Evolutionary conservation across 2,797 vertebrate species (phyloP).

Genomic region (Coccyzus lansbergi): DNA sequence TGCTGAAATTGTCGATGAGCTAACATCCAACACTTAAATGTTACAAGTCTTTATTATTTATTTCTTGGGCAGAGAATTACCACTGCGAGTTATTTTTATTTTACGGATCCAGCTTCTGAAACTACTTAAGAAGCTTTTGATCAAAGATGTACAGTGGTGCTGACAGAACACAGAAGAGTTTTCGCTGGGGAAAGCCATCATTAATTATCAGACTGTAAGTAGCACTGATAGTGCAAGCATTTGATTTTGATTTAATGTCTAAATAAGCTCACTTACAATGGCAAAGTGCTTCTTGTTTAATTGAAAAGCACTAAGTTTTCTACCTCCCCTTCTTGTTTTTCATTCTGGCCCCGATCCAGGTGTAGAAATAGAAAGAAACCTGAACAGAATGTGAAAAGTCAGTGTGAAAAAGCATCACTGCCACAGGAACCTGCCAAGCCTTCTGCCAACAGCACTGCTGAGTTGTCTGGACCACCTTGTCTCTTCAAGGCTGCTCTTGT

Average conservation of each 20-base stretch:
- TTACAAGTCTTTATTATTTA: slow-evolving; percentile 59
- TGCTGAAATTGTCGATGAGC: slow-evolving; percentile 12
- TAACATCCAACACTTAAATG: slow-evolving; percentile 33
- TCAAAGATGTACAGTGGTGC: slow-evolving; percentile 60
- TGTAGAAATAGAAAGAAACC: slow-evolving; percentile 42
- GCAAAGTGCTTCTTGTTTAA: slow-evolving; percentile 61
- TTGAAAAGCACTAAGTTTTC: slow-evolving; percentile 61
- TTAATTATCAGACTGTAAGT: slow-evolving; percentile 67
- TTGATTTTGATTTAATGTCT: slow-evolving; percentile 71
- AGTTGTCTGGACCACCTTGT: background rate
- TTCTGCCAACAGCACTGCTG: background rate
- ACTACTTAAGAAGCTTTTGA: slow-evolving; percentile 68
- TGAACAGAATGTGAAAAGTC: slow-evolving; percentile 15
- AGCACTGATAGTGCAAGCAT: slow-evolving; percentile 50
- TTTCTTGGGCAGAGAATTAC: slow-evolving; percentile 59
- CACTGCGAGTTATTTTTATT: slow-evolving; percentile 53
- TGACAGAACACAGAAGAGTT: slow-evolving; percentile 45
- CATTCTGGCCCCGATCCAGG: slow-evolving; percentile 46
- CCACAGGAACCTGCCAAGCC: background rate
- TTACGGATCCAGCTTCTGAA: slow-evolving; percentile 67
- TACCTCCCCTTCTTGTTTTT: background rate
- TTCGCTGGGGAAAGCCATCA: slow-evolving; percentile 44
- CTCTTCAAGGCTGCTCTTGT: background rate
- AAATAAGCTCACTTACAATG: slow-evolving; percentile 59
- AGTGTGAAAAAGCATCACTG: background rate